Evolutionary conservation across 2,888 invertebrate genomes (phyloP).

Genomic region (Ophion slaviceki): DNA sequence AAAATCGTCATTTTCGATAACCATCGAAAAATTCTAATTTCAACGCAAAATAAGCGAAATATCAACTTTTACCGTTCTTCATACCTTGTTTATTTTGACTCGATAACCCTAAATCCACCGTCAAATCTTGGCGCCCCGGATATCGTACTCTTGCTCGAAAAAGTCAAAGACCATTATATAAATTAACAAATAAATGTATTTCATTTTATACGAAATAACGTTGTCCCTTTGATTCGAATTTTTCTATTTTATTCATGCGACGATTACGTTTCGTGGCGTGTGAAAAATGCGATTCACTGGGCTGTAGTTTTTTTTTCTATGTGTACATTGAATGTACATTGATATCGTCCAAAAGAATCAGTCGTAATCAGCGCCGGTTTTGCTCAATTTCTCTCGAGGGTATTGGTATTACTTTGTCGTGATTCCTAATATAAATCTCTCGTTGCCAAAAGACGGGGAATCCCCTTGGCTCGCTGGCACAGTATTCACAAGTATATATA

Average conservation of each 20-base stretch:
- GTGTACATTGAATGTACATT: conserved; percentile 35
- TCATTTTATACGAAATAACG: background rate
- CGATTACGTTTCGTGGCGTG: conserved; percentile 6
- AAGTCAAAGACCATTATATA: no score
- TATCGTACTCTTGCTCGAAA: no score
- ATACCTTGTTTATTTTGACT: no score
- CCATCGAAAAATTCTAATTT: no score
- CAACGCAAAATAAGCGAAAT: no score
- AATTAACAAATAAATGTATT: no score
- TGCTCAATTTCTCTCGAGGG: conserved; percentile 64
- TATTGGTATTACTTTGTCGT: conserved; percentile 77
- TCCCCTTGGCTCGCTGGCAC: conserved; percentile 64
- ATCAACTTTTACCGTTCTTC: no score
- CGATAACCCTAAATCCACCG: no score
- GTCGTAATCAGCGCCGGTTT: conserved; percentile 43
- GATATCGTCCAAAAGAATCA: conserved; percentile 34
- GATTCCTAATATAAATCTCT: conserved; percentile 81
- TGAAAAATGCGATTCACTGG: conserved; percentile 20
- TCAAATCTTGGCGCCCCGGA: no score
- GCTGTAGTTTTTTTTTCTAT: conserved; percentile 30
- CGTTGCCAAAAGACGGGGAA: conserved; percentile 77
- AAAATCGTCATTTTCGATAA: no score
- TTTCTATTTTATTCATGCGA: background rate
- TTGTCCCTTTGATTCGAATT: background rate
- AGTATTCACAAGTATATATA: background rate